Base-by-base conservation (phyloP, 2,113 vertebrate genomes). In the Chionis minor region DNA sequence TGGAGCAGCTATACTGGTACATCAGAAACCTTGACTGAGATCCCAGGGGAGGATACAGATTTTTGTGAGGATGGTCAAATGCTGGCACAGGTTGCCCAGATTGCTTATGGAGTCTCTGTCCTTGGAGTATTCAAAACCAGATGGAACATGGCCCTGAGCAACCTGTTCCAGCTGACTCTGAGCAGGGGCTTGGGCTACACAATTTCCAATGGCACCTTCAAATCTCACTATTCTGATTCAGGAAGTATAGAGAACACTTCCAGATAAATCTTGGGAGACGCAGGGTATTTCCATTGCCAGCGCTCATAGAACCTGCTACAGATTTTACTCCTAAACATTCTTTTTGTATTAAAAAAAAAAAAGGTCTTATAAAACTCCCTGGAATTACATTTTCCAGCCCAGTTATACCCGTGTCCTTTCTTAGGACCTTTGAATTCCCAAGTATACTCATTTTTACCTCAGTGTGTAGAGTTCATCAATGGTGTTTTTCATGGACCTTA, bases 61-160 rank as follows among this genome's bases (percentile, higher is more conserved):
- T 72, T 78, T 21, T 49, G 10, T 35, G 45, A 59, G 21, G 21
- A 23, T 28, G 7, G 21, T 45, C 22, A 63, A 52, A 65, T 13
- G 44, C 17, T 52, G 35, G 28, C 22, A 51, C 10, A 52, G 20
- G 44, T 45, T 73, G 10, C 16, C 15, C 15, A 44, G 40, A 23
- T 26, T 33, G 33, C 9, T 35, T 26, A 26, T 15, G 28, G 14
- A 47, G 9, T 65, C 13, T 72, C 26, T 55, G n/a, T 11, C 33
- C 8, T 42, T 61, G n/a, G 17, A 74, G 17, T 49, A 19, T 33
- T 47, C 52, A 88, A 78, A 92, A 47, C 16, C 5, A 1, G 0
- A 16, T 55, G 55, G 61, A 10, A 56, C 0, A 0, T 0, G 3
- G 8, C 20, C 28, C 51, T 52, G 28, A 78, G 14, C 16, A 66